These are phyloP conservation scores for Apodemia duryi DNA, from an alignment of 2,888 invertebrate species.

Conservation along the genomic window DNA sequence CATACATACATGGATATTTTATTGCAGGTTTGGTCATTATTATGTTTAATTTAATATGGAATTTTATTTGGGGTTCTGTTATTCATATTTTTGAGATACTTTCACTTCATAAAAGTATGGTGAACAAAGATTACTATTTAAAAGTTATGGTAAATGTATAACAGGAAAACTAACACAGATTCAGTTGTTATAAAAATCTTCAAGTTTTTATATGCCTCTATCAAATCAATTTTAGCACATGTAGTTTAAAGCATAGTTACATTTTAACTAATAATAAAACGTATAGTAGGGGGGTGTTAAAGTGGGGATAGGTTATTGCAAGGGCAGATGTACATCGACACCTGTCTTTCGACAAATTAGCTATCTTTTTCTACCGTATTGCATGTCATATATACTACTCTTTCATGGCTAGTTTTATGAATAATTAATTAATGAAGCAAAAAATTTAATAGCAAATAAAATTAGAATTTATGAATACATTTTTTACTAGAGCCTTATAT, in stretches of 20 bases:
- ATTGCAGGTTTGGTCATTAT: too few relatives aligned
- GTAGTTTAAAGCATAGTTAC: slow-evolving; percentile 16
- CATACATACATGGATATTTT: too few relatives aligned
- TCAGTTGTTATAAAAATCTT: background rate
- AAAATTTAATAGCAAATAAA: slow-evolving; percentile 28
- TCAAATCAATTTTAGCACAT: slow-evolving; percentile 7
- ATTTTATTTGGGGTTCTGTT: too few relatives aligned
- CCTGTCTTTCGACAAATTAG: slow-evolving; percentile 57
- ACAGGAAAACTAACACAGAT: background rate
- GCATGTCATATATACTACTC: slow-evolving; percentile 36
- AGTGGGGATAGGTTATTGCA: slow-evolving; percentile 45
- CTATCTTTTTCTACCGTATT: slow-evolving; percentile 45
- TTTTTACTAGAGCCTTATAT: background rate
- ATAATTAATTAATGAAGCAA: slow-evolving; percentile 34
- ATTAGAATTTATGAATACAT: slow-evolving; percentile 6
- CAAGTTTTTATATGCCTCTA: background rate
- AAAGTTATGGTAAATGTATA: too few relatives aligned
- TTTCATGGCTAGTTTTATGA: slow-evolving; percentile 40
- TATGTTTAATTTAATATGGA: too few relatives aligned
- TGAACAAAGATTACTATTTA: too few relatives aligned
- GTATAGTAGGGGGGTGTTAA: slow-evolving; percentile 37
- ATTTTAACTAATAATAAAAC: slow-evolving; percentile 25
- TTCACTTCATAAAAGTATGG: too few relatives aligned
- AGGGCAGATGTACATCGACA: slow-evolving; percentile 64
- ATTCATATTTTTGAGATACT: too few relatives aligned